Evolutionary conservation across 2,113 vertebrate genomes (phyloP).

Genomic region (Sceloporus tristichus): DNA sequence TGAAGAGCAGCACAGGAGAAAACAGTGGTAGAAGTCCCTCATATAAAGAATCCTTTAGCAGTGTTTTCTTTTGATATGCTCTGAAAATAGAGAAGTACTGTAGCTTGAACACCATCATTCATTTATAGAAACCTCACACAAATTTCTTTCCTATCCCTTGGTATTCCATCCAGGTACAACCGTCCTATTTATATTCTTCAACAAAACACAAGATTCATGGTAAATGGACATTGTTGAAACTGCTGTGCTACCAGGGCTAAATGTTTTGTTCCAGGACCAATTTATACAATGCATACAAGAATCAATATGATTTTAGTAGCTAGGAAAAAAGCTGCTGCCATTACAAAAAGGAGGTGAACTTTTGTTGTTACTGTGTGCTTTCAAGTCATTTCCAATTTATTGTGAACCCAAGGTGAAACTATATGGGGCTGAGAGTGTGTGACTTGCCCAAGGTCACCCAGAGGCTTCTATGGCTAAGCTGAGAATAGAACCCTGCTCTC

Average conservation of each 20-base stretch:
- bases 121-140: too few relatives aligned
- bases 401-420: too few relatives aligned
- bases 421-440: too few relatives aligned
- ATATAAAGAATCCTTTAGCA: constrained; percentile 67
- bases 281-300: neutral
- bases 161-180: neutral
- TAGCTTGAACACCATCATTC: too few relatives aligned
- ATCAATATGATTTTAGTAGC: neutral
- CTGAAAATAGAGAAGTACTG: constrained; percentile 60
- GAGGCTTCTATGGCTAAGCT: too few relatives aligned
- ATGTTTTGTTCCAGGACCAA: neutral
- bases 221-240: neutral
- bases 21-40: constrained; percentile 70
- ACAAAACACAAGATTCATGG: neutral
- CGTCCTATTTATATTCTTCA: neutral
- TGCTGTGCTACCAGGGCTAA: neutral
- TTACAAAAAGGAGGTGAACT: neutral
- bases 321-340: neutral
- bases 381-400: too few relatives aligned
- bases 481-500: too few relatives aligned
- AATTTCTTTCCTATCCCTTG: too few relatives aligned
- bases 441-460: too few relatives aligned
- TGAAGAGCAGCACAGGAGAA: constrained; percentile 67
- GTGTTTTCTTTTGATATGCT: constrained; percentile 66
- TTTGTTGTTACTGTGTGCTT: too few relatives aligned